Evolutionary conservation across 2,113 vertebrate species (phyloP), one percentile per base, ranked within the genome.

Genomic region (Theropithecus gelada): DNA sequence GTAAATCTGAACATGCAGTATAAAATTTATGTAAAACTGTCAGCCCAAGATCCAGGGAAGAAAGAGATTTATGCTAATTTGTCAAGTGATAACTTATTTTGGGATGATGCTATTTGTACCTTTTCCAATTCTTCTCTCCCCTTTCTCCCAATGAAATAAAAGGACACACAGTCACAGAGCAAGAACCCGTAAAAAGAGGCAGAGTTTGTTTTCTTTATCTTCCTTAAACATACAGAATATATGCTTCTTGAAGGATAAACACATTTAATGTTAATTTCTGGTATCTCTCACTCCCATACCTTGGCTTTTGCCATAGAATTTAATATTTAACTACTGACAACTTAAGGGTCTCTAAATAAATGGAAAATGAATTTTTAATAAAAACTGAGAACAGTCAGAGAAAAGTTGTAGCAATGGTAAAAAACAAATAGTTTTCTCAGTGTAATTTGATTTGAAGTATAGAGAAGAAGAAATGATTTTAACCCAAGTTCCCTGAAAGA

Each of bases 261-360:
- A 27, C 3, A 57, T 61, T 88, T 83, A 80, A 43, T 96, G 22
- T 75, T 68, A 70, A 80, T 50, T 22, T 94, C 30, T 94, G 25
- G 27, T 90, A 32, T 70, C 40, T 84, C n/a, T 76, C 50, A 91
- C 23, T 81, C 32, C n/a, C 50, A 16, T 59, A 61, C 55, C n/a
- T 64, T n/a, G n/a, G 27, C n/a, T 76, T 85, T 80, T 95, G 27
- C 55, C 18, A 12, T 48, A 40, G 32, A 93, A 22, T 80, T 92
- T 80, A 88, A 43, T 90, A 88, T 84, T 96, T 93, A 73, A 57
- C n/a, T 68, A 52, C 14, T 68, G 55, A 78, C 10, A 95, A 22
- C 25, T 43, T 81, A 57, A 78, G 43, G 16, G 17, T 30, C 18
- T 38, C 43, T 59, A 88, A 90, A 64, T 84, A 79, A 86, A 35